A percentile compares a stretch with the other conserved stretches of the same genome.
Conservation (phyloP, 2,113 vertebrate genomes). For the Amia ocellicauda region DNA sequence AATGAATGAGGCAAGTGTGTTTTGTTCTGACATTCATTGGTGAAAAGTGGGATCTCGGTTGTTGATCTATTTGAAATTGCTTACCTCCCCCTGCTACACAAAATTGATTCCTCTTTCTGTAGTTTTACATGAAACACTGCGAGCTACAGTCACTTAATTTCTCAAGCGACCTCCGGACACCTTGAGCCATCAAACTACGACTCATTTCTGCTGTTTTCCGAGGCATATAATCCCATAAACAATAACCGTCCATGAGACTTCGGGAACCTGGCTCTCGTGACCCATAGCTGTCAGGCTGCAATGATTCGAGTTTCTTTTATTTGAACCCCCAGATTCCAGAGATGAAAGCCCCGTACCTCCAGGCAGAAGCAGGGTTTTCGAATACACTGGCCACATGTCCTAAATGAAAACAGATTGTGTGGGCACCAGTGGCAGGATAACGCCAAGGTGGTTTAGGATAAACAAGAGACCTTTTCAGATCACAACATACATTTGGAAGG, state of each 20-base stretch:
- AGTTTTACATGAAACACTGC: background rate
- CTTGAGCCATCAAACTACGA: background rate
- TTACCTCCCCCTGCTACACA: background rate
- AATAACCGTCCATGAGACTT: background rate
- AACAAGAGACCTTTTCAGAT: slow-evolving; percentile 37
- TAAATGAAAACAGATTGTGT: slow-evolving; percentile 14
- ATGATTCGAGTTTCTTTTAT: background rate
- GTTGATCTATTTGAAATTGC: too few relatives aligned
- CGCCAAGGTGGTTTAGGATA: slow-evolving; percentile 49
- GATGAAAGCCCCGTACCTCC: slow-evolving; percentile 17
- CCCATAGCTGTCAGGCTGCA: slow-evolving; percentile 14
- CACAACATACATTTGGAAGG: slow-evolving; percentile 46
- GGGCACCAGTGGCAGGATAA: slow-evolving; percentile 14
- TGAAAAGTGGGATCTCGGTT: too few relatives aligned
- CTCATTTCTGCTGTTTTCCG: background rate
- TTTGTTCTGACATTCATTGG: too few relatives aligned
- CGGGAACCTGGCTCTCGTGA: background rate
- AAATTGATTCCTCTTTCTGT: background rate
- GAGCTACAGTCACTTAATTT: slow-evolving; percentile 3
- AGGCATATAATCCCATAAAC: slow-evolving; percentile 10
- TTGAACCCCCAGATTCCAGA: slow-evolving; percentile 3
- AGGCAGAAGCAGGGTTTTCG: background rate
- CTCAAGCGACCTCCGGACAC: background rate
- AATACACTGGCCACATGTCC: slow-evolving; percentile 16
- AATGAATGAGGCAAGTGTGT: too few relatives aligned